Base-by-base conservation (phyloP, 2,888 invertebrate genomes). In the Gymnocheta viridis region DNA sequence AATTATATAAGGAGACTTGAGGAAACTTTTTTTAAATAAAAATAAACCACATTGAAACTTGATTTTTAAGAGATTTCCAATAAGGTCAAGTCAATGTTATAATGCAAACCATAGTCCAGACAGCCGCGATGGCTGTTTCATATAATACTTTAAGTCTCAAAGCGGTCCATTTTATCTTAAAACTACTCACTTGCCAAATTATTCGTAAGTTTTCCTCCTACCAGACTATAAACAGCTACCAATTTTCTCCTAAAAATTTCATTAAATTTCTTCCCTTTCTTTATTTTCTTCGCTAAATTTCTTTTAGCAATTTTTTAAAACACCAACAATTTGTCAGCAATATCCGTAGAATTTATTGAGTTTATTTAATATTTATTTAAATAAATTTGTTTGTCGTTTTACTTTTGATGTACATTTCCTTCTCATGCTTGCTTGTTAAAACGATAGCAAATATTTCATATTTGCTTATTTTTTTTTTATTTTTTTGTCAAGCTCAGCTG, bases 301-400 rank as follows among this genome's bases (percentile, higher is more conserved):
- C 2, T 19, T 54, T 41, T 41, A 29, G 4, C 47, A 72, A 72
- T 12, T 58, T 58, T n/a, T 9, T 22, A 51, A 41, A 54, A 54
- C 14, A 64, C 60, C 32, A 54, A 32, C 62, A 79, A 72, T 64
- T 79, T 72, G 35, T 47, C 54, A 2, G 12, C 35, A 70, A 79
- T 79, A 72, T 79, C 62, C 62, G 17, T 64, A 10, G 12, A 35
- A 72, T 78, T 49, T 69, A 72, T 72, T 60, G 17, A 62, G n/a
- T 74, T 81, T 74, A 69, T 81, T 74, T 62, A 74, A 82, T 35
- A 76, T 69, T 82, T 69, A 82, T 69, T 82, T 76, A 69, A 82
- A 76, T 62, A 81, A 81, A 74, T 76, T 74, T 69, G 74, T 54
- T 66, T 76, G 69, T 35, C 69, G 19, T 70, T 54, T 64, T 70